Evolutionary conservation across 1,140 invertebrate species (phyloP).

Genomic region (Ridgeia piscesae): DNA sequence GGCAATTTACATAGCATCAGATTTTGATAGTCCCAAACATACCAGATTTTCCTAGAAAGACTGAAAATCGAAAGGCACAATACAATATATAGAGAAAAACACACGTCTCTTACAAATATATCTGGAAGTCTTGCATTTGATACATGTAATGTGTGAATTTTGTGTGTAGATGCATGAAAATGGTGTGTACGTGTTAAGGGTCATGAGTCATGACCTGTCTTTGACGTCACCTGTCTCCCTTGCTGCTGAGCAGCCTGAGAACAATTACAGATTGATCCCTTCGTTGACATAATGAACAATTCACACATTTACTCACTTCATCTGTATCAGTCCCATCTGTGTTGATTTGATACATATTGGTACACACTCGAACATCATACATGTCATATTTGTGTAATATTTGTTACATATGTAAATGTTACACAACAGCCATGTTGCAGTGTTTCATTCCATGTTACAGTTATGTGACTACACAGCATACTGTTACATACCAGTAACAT

Average conservation of each 20-base stretch:
- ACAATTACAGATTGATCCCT: not conserved
- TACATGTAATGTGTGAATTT: not conserved
- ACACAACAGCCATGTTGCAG: too few species aligned
- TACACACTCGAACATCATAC: not conserved
- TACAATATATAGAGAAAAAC: not conserved
- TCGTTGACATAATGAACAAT: not conserved
- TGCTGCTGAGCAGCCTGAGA: not conserved
- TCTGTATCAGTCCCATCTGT: not conserved
- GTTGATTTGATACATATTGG: not conserved
- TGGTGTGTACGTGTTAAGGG: not conserved
- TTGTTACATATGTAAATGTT: too few species aligned
- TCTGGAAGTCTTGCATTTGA: not conserved
- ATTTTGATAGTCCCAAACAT: not conserved
- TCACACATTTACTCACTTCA: not conserved
- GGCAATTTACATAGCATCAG: not conserved
- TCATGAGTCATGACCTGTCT: not conserved
- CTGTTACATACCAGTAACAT: not conserved
- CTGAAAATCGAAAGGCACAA: not conserved
- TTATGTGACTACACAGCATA: not conserved
- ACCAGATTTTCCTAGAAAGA: not conserved
- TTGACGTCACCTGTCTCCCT: not conserved
- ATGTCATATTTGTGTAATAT: not conserved
- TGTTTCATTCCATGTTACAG: not conserved
- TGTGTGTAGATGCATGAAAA: not conserved
- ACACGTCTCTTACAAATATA: not conserved